Evolutionary conservation across 2,888 invertebrate genomes (phyloP).

Genomic region (Drosophila sordidapex): DNA sequence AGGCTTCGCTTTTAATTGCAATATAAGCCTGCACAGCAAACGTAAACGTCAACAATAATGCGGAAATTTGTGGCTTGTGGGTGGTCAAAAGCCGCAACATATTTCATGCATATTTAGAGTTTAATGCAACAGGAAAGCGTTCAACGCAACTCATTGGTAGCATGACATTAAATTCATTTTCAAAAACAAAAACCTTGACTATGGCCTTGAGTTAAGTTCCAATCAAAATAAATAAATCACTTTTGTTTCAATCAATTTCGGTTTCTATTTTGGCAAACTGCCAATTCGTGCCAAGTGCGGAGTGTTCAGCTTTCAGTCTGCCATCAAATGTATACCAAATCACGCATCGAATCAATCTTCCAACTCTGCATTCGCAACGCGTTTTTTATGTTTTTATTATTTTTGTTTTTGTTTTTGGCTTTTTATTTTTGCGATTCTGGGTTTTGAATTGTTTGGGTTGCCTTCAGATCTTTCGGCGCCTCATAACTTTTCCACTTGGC

Average conservation of each 20-base stretch:
- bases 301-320: background rate
- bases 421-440: background rate
- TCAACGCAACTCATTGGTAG: background rate
- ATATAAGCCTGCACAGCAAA: slow-evolving; percentile 7
- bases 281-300: background rate
- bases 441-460: slow-evolving; percentile 45
- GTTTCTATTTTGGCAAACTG: slow-evolving; percentile 6
- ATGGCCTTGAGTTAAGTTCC: background rate
- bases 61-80: slow-evolving; percentile 17
- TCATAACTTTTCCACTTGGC: slow-evolving; percentile 59
- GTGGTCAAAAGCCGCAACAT: background rate
- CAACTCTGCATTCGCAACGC: slow-evolving; percentile 22
- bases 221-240: background rate
- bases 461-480: slow-evolving; percentile 51
- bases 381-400: background rate
- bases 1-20: slow-evolving; percentile 29
- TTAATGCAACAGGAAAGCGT: background rate
- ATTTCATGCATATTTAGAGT: background rate
- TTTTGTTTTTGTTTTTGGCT: background rate
- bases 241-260: background rate
- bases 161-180: background rate
- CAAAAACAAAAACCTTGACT: background rate
- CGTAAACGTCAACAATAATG: slow-evolving; percentile 11
- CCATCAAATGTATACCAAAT: slow-evolving; percentile 30
- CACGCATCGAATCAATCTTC: slow-evolving; percentile 14